Conservation (phyloP, 2,797 vertebrate species). For the Labeo calbasu region DNA sequence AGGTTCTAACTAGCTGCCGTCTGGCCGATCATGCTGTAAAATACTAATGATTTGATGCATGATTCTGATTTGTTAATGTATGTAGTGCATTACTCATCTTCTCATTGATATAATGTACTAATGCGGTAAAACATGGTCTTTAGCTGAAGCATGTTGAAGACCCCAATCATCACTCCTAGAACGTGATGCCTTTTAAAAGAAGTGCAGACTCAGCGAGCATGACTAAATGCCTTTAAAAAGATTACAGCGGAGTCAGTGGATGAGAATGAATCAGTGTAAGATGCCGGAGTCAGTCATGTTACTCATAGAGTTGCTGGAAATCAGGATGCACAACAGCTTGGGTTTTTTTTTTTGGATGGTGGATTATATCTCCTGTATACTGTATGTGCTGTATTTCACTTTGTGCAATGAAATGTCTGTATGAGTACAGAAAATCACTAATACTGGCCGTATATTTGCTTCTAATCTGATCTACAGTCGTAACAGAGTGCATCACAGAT, state of each 20-base stretch:
- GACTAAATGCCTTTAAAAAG: constrained; percentile 58
- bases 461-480: neutral
- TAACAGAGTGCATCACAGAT: neutral
- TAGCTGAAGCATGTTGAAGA: constrained; percentile 31
- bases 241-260: constrained; percentile 56
- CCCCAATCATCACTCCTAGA: constrained; percentile 39
- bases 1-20: constrained; percentile 15
- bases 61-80: constrained; percentile 26
- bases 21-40: neutral
- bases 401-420: neutral
- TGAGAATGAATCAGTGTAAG: constrained; percentile 51
- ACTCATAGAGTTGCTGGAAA: constrained; percentile 6
- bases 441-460: neutral
- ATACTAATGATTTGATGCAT: neutral
- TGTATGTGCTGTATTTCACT: neutral
- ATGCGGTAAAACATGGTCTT: constrained; percentile 28
- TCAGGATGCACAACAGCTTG: constrained; percentile 8
- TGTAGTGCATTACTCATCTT: constrained; percentile 32
- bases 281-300: constrained; percentile 13
- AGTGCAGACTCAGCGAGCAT: constrained; percentile 36
- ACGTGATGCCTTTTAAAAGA: constrained; percentile 44
- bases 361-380: neutral
- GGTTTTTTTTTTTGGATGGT: neutral
- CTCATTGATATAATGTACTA: constrained; percentile 25
- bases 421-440: neutral